Conservation (phyloP, 2,888 invertebrate species). For the Neocrepidodera transversa region DNA sequence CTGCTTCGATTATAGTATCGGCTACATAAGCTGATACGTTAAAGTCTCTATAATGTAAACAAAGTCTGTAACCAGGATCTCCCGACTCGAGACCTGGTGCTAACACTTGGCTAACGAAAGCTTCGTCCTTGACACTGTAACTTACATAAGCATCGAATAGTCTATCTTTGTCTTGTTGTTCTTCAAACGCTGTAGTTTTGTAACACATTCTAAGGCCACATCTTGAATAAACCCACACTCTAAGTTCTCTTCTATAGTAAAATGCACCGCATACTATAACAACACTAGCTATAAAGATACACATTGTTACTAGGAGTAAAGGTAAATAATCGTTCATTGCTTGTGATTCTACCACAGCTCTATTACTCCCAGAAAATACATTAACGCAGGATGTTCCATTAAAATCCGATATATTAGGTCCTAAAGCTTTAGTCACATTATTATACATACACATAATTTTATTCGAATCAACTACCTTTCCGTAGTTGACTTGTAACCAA, state of each 20-base stretch:
- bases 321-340: conserved; percentile 85
- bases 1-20: conserved; percentile 91
- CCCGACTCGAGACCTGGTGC: conserved; percentile 86
- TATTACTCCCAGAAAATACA: conserved; percentile 73
- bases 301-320: conserved; percentile 77
- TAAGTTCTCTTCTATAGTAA: conserved; percentile 80
- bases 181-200: conserved; percentile 80
- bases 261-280: conserved; percentile 79
- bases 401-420: conserved; percentile 76
- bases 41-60: conserved; percentile 90
- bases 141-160: conserved; percentile 95
- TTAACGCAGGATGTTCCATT: conserved; percentile 78
- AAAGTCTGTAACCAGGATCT: conserved; percentile 83
- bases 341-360: conserved; percentile 75
- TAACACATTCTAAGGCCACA: conserved; percentile 88
- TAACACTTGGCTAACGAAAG: conserved; percentile 87
- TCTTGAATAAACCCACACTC: conserved; percentile 86
- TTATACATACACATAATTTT: conserved; percentile 79
- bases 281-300: conserved; percentile 78
- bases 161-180: conserved; percentile 82
- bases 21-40: conserved; percentile 88
- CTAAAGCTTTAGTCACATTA: conserved; percentile 74
- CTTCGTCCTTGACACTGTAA: conserved; percentile 92
- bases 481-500: conserved; percentile 80
- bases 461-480: conserved; percentile 81